phyloP scores from a whole-genome alignment of 2,888 invertebrate genomes.

The Alloscopus bannaensis region DNA sequence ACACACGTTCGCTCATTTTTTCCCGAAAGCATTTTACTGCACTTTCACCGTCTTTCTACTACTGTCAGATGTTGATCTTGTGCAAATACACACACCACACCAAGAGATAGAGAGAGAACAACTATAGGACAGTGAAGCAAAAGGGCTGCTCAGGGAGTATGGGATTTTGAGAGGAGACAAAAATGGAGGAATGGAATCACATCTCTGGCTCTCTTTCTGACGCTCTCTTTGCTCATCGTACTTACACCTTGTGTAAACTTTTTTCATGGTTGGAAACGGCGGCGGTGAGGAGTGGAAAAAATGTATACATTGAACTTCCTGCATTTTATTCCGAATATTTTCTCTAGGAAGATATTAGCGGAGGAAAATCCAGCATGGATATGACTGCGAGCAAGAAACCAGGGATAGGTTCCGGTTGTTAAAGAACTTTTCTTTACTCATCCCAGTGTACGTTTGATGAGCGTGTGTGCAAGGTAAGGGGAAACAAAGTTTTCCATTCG shows the following conservation, averaged over 20 bases:
- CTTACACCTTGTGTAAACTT: conserved; percentile 13
- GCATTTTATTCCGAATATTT: conserved; percentile 22
- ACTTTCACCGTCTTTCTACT: conserved; percentile 36
- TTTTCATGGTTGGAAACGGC: conserved; percentile 29
- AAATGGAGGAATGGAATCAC: conserved; percentile 35
- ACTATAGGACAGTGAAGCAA: conserved; percentile 42
- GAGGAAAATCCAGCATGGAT: too few species aligned
- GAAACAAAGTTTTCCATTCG: too few species aligned
- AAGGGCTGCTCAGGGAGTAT: conserved; percentile 50
- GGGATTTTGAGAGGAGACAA: conserved; percentile 40
- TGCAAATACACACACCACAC: conserved; percentile 37
- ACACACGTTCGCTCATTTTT: conserved; percentile 35
- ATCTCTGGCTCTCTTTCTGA: conserved; percentile 11
- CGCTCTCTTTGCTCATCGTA: too few species aligned
- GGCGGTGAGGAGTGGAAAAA: neutral
- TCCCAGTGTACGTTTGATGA: too few species aligned
- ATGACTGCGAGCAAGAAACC: too few species aligned
- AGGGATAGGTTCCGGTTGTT: too few species aligned
- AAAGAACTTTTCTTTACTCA: too few species aligned
- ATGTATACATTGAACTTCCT: conserved; percentile 34
- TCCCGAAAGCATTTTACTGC: conserved; percentile 40
- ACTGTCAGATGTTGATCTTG: conserved; percentile 52
- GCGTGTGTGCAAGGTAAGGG: too few species aligned
- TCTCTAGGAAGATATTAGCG: neutral
- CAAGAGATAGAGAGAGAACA: conserved; percentile 30